Evolutionary conservation across 2,888 invertebrate species (phyloP), one percentile per base, ranked within the genome.

Genomic region (Cantharis rustica): DNA sequence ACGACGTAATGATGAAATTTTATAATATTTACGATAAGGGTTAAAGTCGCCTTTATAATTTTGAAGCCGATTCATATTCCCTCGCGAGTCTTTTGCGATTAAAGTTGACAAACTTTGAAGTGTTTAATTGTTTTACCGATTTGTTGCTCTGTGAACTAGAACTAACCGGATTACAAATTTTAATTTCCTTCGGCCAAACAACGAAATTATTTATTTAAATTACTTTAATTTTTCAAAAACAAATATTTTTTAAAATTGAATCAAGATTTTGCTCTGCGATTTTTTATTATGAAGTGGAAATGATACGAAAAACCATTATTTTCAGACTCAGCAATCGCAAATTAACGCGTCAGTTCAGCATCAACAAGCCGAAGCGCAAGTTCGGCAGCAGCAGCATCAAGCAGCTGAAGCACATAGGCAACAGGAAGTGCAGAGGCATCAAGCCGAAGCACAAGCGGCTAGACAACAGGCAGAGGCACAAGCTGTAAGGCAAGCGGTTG

Each of bases 311-410:
- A n/a, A 47, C 5, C 4, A 74, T 77, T 73, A 15, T 27, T 83
- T 83, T 3, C 72, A 82, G 83, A 80, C 81, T 27, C 82, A 82
- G 17, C 78, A 81, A 81, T 82, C 81, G 31, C 82, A 82, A 75
- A 76, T 81, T 61, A 82, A 82, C 69, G 73, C 84, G 82, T 74
- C 82, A 83, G 79, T 80, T 80, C 74, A 78, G 62, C 82, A 81
- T 66, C 80, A 81, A 79, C 86, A 86, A 81, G 87, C 85, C 78
- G 86, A 86, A 83, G 85, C 82, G 72, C 86, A 87, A 77, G 83
- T 84, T 79, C 86, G 86, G 77, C 86, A 87, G 72, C 86, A 87
- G 77, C 83, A 84, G 77, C 85, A 84, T 62, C 83, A 84, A 76
- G 83, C 81, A 72, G 78, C 70, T 7, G 79, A 79, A 27, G 83